Conservation (phyloP, 2,888 invertebrate species). For the Drosophila rubida region DNA sequence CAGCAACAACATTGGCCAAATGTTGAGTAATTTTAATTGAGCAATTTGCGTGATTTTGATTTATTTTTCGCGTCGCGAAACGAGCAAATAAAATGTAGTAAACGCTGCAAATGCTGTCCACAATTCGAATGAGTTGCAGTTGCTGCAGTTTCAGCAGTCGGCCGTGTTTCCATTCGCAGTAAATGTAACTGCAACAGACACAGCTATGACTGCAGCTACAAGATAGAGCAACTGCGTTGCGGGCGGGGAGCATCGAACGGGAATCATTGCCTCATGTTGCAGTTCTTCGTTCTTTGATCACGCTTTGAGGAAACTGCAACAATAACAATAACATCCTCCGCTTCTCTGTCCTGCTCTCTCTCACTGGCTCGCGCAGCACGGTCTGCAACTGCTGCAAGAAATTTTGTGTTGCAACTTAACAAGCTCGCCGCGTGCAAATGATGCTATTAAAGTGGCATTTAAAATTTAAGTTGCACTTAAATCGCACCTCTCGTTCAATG, state of each 20-base stretch:
- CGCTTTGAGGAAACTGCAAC: slow-evolving; percentile 27
- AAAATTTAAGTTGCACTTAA: slow-evolving; percentile 79
- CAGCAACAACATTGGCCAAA: slow-evolving; percentile 34
- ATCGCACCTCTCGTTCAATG: slow-evolving; percentile 55
- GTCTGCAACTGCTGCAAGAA: slow-evolving; percentile 21
- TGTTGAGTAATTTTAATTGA: slow-evolving; percentile 78
- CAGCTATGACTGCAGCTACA: too few relatives aligned
- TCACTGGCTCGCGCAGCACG: not conserved
- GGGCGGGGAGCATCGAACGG: not conserved
- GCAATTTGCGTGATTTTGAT: slow-evolving; percentile 77
- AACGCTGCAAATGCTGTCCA: slow-evolving; percentile 20
- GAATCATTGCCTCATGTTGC: slow-evolving; percentile 13
- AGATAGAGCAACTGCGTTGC: slow-evolving; percentile 16
- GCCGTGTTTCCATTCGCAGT: slow-evolving; percentile 33
- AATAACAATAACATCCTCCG: slow-evolving; percentile 18
- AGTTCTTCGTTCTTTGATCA: slow-evolving; percentile 34
- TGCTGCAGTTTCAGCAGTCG: not conserved
- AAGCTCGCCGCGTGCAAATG: slow-evolving; percentile 82
- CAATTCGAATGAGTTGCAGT: slow-evolving; percentile 18
- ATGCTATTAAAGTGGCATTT: slow-evolving; percentile 83
- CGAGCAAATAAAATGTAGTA: slow-evolving; percentile 33
- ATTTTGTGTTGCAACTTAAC: slow-evolving; percentile 58
- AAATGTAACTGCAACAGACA: slow-evolving; percentile 19
- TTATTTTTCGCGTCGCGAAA: slow-evolving; percentile 54
- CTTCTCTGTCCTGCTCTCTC: not conserved